These are phyloP conservation scores for Drosophila paramelanica DNA, from an alignment of 2,888 invertebrate genomes.

Conservation along the genomic window DNA sequence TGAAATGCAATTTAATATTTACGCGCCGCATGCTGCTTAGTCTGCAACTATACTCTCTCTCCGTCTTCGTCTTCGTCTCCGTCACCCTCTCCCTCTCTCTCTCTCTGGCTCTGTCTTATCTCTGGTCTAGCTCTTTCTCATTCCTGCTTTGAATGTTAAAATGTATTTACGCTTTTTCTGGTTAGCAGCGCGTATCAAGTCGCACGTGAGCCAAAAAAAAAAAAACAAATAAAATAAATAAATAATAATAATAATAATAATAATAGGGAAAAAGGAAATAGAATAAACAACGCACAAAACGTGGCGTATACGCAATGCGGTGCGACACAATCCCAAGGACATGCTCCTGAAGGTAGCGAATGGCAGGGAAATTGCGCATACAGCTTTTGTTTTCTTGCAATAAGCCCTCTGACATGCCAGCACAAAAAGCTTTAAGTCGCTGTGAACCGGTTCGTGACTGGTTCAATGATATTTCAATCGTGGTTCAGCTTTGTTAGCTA, in stretches of 20 bases:
- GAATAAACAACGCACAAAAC: slow-evolving; percentile 17
- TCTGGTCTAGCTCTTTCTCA: neutral
- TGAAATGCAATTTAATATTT: slow-evolving; percentile 75
- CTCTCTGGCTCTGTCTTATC: neutral
- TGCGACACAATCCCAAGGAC: no score
- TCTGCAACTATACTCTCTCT: neutral
- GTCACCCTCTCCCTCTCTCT: neutral
- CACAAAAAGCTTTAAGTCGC: neutral
- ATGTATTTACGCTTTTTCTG: slow-evolving; percentile 28
- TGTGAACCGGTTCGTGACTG: neutral
- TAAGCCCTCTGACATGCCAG: neutral
- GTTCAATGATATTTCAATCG: neutral
- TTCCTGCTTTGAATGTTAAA: slow-evolving; percentile 20
- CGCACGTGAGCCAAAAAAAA: slow-evolving; percentile 22
- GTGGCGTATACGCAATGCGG: slow-evolving; percentile 46
- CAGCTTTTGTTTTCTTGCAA: neutral
- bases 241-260: neutral
- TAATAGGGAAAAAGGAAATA: neutral
- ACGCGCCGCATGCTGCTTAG: slow-evolving; percentile 48
- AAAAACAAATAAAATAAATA: neutral
- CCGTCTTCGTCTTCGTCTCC: neutral
- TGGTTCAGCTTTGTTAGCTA: neutral
- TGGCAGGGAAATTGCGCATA: neutral
- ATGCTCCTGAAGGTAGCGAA: no score
- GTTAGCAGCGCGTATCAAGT: slow-evolving; percentile 23